These are phyloP conservation scores for Rhagonycha fulva DNA, from an alignment of 2,888 invertebrate species.

Conservation along the genomic window DNA sequence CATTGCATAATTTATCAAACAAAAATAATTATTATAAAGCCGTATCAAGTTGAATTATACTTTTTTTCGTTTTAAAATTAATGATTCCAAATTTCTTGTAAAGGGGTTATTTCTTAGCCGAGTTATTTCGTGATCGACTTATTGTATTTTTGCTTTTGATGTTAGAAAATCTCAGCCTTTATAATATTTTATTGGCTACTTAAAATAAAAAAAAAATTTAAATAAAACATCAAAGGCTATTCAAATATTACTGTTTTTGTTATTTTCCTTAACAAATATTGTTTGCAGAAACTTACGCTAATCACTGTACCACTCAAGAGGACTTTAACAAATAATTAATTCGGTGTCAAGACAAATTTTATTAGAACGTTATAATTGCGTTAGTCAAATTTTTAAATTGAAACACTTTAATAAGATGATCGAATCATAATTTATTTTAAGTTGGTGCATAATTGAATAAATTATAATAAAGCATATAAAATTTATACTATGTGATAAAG, in stretches of 20 bases:
- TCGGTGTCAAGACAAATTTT: neutral
- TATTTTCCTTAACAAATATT: neutral
- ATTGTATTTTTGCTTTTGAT: neutral
- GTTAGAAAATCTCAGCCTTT: neutral
- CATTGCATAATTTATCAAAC: neutral
- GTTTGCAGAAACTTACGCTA: neutral
- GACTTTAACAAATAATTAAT: neutral
- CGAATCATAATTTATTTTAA: neutral
- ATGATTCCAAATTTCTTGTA: neutral
- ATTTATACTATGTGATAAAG: neutral
- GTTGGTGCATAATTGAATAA: neutral
- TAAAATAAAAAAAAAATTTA: neutral
- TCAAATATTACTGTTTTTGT: neutral
- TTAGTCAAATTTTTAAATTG: neutral
- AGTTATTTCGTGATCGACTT: neutral
- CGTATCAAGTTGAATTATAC: neutral
- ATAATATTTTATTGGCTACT: neutral
- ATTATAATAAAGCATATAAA: neutral
- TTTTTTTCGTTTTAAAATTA: neutral
- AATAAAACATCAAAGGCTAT: neutral
- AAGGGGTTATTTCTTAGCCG: neutral
- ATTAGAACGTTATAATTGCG: neutral
- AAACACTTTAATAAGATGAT: neutral
- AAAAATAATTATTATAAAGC: neutral
- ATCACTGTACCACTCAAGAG: too few relatives aligned